These are phyloP conservation scores for Calephelis nemesis DNA, from an alignment of 1,140 invertebrate genomes.

Conservation along the genomic window DNA sequence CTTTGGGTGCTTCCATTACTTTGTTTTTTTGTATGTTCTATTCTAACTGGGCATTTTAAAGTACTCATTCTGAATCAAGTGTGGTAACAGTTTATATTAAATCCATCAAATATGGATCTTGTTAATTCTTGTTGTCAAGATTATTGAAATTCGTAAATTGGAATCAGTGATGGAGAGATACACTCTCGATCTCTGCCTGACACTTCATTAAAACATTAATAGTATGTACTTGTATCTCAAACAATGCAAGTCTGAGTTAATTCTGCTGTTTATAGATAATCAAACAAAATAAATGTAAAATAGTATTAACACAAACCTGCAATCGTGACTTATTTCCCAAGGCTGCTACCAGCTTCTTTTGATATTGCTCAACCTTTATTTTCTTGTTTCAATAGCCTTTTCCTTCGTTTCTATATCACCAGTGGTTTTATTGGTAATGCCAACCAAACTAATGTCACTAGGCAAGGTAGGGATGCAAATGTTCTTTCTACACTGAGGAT, in stretches of 20 bases:
- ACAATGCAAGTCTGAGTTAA: background rate
- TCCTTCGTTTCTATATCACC: slow-evolving; percentile 7
- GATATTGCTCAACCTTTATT: background rate
- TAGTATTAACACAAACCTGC: slow-evolving; percentile 9
- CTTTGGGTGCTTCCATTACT: too few relatives aligned
- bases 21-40: background rate
- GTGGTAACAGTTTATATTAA: background rate
- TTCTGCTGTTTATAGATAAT: background rate
- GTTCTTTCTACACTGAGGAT: too few relatives aligned
- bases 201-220: slow-evolving; percentile 10
- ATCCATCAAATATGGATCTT: slow-evolving; percentile 9
- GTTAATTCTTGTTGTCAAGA: slow-evolving; percentile 9
- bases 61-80: background rate
- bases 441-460: too few relatives aligned
- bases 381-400: slow-evolving; percentile 1
- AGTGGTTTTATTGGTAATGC: too few relatives aligned
- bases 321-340: background rate
- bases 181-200: background rate
- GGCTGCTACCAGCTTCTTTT: slow-evolving; percentile 4
- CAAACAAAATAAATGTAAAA: background rate
- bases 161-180: background rate
- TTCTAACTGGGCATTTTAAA: background rate
- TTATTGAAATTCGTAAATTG: background rate
- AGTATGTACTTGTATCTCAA: too few relatives aligned
- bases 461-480: too few relatives aligned